A percentile compares a stretch with the other conserved stretches of the same genome.
Evolutionary conservation across 2,797 vertebrate species (phyloP).

Genomic region (Diglossa cyanea): DNA sequence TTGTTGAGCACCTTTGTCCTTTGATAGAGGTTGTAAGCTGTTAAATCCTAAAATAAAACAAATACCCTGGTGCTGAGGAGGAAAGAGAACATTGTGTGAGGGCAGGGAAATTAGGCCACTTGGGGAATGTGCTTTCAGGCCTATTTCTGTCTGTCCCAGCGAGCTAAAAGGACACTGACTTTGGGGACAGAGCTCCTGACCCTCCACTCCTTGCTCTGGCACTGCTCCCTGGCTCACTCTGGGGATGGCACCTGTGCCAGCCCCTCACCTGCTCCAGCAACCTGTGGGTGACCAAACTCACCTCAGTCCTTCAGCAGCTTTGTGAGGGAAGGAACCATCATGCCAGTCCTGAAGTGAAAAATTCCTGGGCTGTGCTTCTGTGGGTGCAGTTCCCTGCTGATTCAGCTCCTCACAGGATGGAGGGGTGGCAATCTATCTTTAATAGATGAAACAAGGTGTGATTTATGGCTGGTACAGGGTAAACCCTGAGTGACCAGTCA

Average conservation of each 20-base stretch:
- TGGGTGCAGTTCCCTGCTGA: not conserved
- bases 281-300: not conserved
- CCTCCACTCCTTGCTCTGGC: not conserved
- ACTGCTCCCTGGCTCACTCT: not conserved
- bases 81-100: not conserved
- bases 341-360: not conserved
- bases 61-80: not conserved
- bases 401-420: not conserved
- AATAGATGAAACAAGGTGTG: not conserved
- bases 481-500: not conserved
- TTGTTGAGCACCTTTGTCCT: not conserved
- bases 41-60: conserved; percentile 23
- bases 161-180: not conserved
- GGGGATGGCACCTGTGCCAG: not conserved
- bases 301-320: not conserved
- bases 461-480: not conserved
- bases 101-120: not conserved
- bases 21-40: not conserved
- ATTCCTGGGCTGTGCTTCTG: not conserved
- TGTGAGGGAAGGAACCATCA: not conserved
- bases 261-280: not conserved
- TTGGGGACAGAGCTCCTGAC: not conserved
- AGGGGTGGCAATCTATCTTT: not conserved
- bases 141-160: conserved; percentile 9
- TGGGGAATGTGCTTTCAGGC: not conserved